These are phyloP conservation scores for Hepsetus odoe DNA, from an alignment of 2,113 vertebrate genomes.

Conservation along the genomic window DNA sequence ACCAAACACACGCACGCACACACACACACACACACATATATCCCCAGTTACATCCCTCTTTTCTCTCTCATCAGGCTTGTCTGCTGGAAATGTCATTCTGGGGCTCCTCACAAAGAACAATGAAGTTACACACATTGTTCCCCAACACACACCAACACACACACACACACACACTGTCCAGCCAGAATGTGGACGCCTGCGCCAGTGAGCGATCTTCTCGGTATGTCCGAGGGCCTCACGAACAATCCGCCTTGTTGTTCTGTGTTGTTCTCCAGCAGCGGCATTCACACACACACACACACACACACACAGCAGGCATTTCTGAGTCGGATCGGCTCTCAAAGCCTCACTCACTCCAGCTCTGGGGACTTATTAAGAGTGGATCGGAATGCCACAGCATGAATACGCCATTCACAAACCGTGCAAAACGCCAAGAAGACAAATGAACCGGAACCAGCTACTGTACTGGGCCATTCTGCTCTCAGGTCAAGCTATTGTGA, in stretches of 20 bases:
- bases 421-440: background rate
- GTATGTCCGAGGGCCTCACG: constrained; percentile 27
- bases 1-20: constrained; percentile 1
- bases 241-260: constrained; percentile 54
- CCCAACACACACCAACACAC: background rate
- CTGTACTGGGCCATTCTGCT: background rate
- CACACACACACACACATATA: constrained; percentile 13
- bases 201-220: constrained; percentile 43
- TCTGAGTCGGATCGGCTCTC: constrained; percentile 28
- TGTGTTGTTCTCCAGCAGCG: constrained; percentile 9
- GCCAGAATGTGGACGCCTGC: constrained; percentile 21
- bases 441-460: constrained; percentile 25
- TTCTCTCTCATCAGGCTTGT: constrained; percentile 22
- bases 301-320: constrained; percentile 41
- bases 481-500: background rate
- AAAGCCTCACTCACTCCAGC: constrained; percentile 40
- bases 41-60: constrained; percentile 16
- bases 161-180: constrained; percentile 13
- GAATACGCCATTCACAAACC: constrained; percentile 43
- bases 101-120: background rate
- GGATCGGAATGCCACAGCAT: constrained; percentile 36
- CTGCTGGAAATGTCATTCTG: constrained; percentile 26
- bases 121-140: constrained; percentile 1
- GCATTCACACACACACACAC: constrained; percentile 37
- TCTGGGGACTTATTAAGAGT: constrained; percentile 44